phyloP scores from a whole-genome alignment of 2,888 invertebrate species.

The Helicoverpa assulta region DNA sequence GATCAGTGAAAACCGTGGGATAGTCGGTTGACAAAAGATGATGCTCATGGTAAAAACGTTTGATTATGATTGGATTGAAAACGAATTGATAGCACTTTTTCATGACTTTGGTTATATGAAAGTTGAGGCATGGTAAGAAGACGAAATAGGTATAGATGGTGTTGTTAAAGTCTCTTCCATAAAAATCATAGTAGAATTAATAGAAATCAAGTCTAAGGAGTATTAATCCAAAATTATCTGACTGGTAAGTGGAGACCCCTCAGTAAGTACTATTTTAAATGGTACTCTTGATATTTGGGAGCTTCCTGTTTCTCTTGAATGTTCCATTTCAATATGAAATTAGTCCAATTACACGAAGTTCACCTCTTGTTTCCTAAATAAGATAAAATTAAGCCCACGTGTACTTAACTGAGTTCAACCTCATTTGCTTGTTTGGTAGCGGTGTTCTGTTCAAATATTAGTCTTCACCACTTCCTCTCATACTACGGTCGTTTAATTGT shows the following conservation, averaged over 20 bases:
- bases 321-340: not conserved
- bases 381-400: conserved; percentile 5
- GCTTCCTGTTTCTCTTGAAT: not conserved
- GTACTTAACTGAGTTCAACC: conserved; percentile 17
- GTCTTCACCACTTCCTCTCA: conserved; percentile 33
- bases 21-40: conserved; percentile 42
- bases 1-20: conserved; percentile 60
- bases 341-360: not conserved
- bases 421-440: conserved; percentile 27
- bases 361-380: not conserved
- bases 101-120: conserved; percentile 24
- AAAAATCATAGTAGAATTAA: too few relatives aligned
- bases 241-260: not conserved
- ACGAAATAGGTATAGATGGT: not conserved
- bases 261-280: not conserved
- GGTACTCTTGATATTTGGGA: not conserved
- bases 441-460: conserved; percentile 48
- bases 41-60: conserved; percentile 37
- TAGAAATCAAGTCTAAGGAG: too few relatives aligned
- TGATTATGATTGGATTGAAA: conserved; percentile 35
- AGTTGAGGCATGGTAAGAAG: conserved; percentile 3
- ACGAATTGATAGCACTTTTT: conserved; percentile 40
- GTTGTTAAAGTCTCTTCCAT: too few relatives aligned
- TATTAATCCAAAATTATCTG: too few relatives aligned
- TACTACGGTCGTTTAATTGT: not conserved